Base-by-base conservation (phyloP, 2,888 invertebrate species). In the Ellobium chinense region DNA sequence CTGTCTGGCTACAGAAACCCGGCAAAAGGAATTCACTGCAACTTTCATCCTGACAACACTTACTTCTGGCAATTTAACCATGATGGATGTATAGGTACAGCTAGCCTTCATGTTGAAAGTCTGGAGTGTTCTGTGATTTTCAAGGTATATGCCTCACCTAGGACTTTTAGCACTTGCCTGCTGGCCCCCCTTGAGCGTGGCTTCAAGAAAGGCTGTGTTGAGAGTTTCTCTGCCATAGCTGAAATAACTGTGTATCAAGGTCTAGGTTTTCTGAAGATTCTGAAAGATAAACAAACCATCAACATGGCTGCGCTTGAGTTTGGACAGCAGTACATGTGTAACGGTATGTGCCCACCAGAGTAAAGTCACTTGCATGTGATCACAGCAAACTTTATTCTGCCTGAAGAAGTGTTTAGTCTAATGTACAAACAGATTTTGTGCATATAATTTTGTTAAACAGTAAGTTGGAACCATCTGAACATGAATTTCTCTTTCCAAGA, bases 1-100 rank as follows among this genome's bases (percentile, higher is more conserved):
- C 80, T 90, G 21, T 86, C 87, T 54, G 89, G 89, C 2, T 89
- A 89, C 80, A 82, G 88, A 63, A 88, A 89, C 76, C 87, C 85
- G 12, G n/a, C 54, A 5, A 85, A 85, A 56, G 79, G 76, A 2
- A 75, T 89, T 9, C 39, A 58, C 39, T 58, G 88, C 27, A 85
- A 85, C 69, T 90, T 88, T 70, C 77, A 84, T 34, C 89, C 90
- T 9, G 82, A 81, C 18, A 87, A 89, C 78, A 88, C 88, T 46
- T n/a, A 84, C 1, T 78, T 85, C 3, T n/a, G n/a, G n/a, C 36
- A 54, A 12, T 46, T 46, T 46, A 9, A 65, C 0, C 81, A 85
- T 31, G 84, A 88, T 68, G 88, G 87, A 1, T 90, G 90, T 69
- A 72, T 39, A 1, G 89, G 89, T 14, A 27, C 5, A 18, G 83